These are phyloP conservation scores for Etheostoma nigrum DNA, from an alignment of 2,797 vertebrate species.

Conservation along the genomic window DNA sequence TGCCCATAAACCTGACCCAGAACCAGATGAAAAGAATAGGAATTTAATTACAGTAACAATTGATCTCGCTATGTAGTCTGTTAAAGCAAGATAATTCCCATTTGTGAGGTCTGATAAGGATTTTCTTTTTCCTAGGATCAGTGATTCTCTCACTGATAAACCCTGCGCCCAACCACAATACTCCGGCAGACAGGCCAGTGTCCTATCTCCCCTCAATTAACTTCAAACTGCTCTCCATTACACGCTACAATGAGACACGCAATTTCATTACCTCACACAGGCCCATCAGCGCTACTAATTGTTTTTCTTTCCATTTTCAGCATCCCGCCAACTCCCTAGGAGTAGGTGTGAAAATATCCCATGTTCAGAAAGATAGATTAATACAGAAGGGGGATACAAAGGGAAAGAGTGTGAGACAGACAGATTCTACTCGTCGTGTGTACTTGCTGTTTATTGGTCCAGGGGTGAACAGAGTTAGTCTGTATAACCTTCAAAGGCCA, in stretches of 20 bases:
- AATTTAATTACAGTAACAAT: constrained; percentile 75
- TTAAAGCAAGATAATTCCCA: constrained; percentile 74
- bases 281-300: constrained; percentile 78
- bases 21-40: constrained; percentile 63
- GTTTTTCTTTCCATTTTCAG: constrained; percentile 79
- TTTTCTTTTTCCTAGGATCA: constrained; percentile 63
- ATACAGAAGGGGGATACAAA: constrained; percentile 7
- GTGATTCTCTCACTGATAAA: constrained; percentile 74
- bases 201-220: constrained; percentile 85
- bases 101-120: constrained; percentile 69
- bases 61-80: constrained; percentile 61
- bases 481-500: constrained; percentile 75
- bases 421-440: constrained; percentile 30
- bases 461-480: constrained; percentile 57
- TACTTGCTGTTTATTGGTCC: constrained; percentile 64
- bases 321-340: constrained; percentile 60
- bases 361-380: constrained; percentile 41
- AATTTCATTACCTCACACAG: constrained; percentile 82
- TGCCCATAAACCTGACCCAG: constrained; percentile 41
- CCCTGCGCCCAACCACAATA: constrained; percentile 59
- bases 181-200: constrained; percentile 71
- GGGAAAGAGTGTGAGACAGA: constrained; percentile 14
- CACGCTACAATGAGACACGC: constrained; percentile 83
- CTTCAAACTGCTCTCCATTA: constrained; percentile 86
- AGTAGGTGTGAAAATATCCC: constrained; percentile 52